These are phyloP conservation scores for Nyctereutes procyonoides DNA, from an alignment of 2,113 vertebrate species.

Conservation along the genomic window DNA sequence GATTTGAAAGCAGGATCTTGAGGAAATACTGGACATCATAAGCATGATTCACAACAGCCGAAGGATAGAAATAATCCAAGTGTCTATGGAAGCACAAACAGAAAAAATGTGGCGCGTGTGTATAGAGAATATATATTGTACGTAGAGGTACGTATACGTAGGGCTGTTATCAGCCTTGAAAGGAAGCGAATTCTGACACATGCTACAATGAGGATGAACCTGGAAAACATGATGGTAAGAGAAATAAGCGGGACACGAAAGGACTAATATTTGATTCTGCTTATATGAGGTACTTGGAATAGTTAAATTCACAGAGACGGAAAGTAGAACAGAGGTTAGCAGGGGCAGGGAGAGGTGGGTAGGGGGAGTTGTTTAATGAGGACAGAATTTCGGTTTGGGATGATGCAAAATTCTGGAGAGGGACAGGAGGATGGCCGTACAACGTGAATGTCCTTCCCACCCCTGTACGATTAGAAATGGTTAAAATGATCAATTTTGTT, in stretches of 20 bases:
- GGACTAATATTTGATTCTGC: background rate
- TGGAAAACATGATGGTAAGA: background rate
- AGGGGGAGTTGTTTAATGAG: background rate
- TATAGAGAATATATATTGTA: background rate
- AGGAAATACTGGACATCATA: background rate
- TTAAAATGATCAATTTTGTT: too few species aligned
- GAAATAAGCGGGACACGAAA: background rate
- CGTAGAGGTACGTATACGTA: rapidly evolving
- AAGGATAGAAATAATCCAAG: background rate
- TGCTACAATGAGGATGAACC: background rate
- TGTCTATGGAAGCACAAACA: background rate
- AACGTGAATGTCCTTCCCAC: background rate
- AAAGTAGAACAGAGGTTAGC: background rate
- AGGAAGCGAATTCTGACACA: background rate
- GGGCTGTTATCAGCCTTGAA: background rate
- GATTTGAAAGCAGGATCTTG: background rate
- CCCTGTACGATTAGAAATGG: background rate
- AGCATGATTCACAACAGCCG: background rate
- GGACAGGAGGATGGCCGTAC: rapidly evolving
- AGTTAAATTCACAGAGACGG: background rate
- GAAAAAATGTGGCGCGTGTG: background rate
- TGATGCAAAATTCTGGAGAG: background rate
- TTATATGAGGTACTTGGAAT: background rate
- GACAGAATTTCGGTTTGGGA: background rate
- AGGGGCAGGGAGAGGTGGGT: background rate